These are phyloP conservation scores for Saccostrea glomerata DNA, from an alignment of 1,140 invertebrate species.

Conservation along the genomic window DNA sequence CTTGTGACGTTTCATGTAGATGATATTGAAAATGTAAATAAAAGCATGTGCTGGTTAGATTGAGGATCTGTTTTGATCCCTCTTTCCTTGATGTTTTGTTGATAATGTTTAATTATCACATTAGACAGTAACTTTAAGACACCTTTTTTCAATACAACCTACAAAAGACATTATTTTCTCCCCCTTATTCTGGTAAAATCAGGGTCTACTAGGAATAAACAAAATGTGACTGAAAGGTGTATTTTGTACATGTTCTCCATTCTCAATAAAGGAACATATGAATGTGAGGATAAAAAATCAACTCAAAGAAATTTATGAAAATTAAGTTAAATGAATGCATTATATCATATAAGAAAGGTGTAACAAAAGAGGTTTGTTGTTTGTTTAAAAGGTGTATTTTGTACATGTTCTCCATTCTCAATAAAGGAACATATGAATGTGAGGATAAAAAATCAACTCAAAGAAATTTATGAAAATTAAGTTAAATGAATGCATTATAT, in stretches of 20 bases:
- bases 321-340: no score
- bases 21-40: background rate
- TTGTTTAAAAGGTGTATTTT: background rate
- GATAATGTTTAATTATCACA: background rate
- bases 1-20: background rate
- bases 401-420: background rate
- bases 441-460: no score
- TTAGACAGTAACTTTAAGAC: background rate
- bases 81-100: background rate
- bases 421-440: no score
- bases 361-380: no score
- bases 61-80: background rate
- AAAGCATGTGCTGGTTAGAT: background rate
- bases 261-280: no score
- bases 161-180: background rate
- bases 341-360: no score
- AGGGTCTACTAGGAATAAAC: background rate
- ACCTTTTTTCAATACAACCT: background rate
- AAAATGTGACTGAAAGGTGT: no score
- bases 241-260: background rate
- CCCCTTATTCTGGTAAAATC: background rate
- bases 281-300: no score
- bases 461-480: no score
- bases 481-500: no score
- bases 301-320: no score